Evolutionary conservation across 2,113 vertebrate genomes (phyloP), one percentile per base, ranked within the genome.

Genomic region (Malurus alboscapulatus): DNA sequence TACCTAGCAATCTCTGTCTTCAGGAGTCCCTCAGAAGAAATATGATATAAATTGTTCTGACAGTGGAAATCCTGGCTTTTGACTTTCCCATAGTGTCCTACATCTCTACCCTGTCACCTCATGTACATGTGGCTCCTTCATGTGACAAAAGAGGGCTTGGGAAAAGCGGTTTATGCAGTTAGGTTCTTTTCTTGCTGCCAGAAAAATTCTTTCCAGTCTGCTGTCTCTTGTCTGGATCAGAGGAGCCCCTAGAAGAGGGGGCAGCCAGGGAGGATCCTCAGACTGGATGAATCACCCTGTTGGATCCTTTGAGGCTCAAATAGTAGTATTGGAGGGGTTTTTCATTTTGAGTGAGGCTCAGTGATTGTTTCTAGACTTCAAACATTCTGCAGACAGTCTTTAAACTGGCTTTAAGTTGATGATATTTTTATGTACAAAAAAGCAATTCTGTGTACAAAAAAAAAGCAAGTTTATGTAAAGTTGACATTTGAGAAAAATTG

Each of bases 171-270:
- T 81, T 24, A 34, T 93, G 47, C 44, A 58, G 26, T 47, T 71
- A 67, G 51, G 6, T 62, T 68, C 68, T 92, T 86, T 86, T 73
- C 47, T 67, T 87, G 38, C 59, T 95, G 91, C 76, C 66, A 93
- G 44, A 92, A 94, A 87, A 91, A 87, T 78, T 84, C 48, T 91
- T 87, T 95, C 87, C 87, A 81, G 73, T 88, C 73, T 92, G 24
- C n/a, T 91, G 10, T 92, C 76, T 54, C 72, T 69, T 84, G 68
- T 91, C 84, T 88, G 89, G 38, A 67, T 94, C 51, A 88, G 80
- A 92, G 57, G 32, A 86, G 42, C 45, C 47, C 71, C 58, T 80
- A 80, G 62, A 87, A 93, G 73, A 94, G 15, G 7, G 73, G 11
- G n/a, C 57, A 92, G 80, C 76, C 87, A 78, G 65, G 29, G 83